Evolutionary conservation across 2,113 vertebrate species (phyloP).

Genomic region (Leptocoma aspasia): DNA sequence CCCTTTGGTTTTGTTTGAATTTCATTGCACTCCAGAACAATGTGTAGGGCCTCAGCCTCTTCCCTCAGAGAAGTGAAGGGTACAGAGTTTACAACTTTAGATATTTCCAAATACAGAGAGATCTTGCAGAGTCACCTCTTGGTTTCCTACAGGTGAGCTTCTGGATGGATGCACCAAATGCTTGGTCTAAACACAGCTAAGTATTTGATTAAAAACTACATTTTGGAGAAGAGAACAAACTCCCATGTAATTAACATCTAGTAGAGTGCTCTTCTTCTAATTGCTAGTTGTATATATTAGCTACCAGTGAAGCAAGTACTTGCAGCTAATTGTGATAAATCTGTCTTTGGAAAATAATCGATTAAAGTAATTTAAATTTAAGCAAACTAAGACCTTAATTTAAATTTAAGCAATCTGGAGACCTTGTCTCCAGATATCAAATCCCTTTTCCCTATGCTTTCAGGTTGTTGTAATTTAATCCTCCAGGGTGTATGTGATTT

Average conservation of each 20-base stretch:
- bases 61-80: neutral
- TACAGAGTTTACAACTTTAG: neutral
- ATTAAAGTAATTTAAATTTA: neutral
- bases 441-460: neutral
- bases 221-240: neutral
- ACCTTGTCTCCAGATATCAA: neutral
- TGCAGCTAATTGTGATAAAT: neutral
- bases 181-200: neutral
- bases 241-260: neutral
- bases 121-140: neutral
- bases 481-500: neutral
- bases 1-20: neutral
- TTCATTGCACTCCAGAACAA: neutral
- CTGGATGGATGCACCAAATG: neutral
- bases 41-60: neutral
- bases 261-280: neutral
- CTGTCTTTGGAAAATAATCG: neutral
- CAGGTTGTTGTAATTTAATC: neutral
- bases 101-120: neutral
- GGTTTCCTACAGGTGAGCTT: neutral
- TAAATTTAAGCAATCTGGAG: neutral
- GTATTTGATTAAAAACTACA: neutral
- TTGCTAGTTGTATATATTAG: neutral
- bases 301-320: neutral
- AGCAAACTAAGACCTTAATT: neutral